phyloP scores from a whole-genome alignment of 2,888 invertebrate genomes.

The Eilema depressum region DNA sequence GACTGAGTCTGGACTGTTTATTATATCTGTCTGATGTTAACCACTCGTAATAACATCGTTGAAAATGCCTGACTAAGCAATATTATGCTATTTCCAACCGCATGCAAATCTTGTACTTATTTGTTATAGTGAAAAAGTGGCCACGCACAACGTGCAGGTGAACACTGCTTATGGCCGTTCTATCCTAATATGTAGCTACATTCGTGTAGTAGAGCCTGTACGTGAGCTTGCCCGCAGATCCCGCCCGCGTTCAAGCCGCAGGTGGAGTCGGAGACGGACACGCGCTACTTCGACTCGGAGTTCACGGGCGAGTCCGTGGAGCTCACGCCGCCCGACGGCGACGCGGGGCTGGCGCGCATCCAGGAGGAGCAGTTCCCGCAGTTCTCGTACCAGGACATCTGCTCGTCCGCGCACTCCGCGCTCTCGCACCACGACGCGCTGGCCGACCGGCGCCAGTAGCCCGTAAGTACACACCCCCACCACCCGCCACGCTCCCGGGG shows the following conservation, averaged over 20 bases:
- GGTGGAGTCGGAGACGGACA: constrained; percentile 98
- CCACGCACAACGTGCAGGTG: no score
- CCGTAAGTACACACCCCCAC: no score
- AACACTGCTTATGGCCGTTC: no score
- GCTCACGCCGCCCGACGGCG: constrained; percentile 96
- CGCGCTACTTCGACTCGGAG: constrained; percentile 98
- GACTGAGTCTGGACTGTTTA: no score
- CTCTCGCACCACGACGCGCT: constrained; percentile 77
- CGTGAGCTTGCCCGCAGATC: constrained; percentile 90
- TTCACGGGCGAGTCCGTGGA: constrained; percentile 99
- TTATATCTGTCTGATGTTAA: no score
- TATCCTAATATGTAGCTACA: no score
- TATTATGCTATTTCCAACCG: no score
- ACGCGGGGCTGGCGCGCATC: constrained; percentile 86
- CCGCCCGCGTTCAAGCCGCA: constrained; percentile 96
- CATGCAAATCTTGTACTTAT: no score
- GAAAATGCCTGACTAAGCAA: no score
- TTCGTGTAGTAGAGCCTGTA: no score
- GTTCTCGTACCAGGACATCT: constrained; percentile 92
- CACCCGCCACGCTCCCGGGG: not conserved
- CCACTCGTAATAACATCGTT: no score
- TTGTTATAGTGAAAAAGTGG: no score
- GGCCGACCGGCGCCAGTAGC: constrained; percentile 65
- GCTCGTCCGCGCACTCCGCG: constrained; percentile 86
- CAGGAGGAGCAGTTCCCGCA: constrained; percentile 92